Conservation (phyloP, 2,113 vertebrate species). For the Rousettus leschenaultii region DNA sequence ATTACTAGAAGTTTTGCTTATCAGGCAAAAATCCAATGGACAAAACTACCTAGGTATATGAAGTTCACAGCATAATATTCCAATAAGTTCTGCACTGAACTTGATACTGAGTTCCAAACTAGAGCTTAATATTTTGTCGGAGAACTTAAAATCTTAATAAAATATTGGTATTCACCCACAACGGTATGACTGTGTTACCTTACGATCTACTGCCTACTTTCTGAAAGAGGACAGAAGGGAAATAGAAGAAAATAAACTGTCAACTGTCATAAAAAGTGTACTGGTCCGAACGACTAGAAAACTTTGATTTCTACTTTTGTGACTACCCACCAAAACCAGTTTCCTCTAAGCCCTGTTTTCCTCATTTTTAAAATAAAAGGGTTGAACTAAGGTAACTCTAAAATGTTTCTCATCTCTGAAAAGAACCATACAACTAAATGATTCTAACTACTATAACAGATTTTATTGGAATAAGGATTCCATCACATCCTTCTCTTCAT, state of each 20-base stretch:
- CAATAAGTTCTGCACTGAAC: not conserved
- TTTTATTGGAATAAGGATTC: not conserved
- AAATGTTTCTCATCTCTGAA: not conserved
- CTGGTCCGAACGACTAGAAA: not conserved
- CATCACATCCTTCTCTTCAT: not conserved
- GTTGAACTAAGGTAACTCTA: not conserved
- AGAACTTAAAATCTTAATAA: constrained; percentile 17
- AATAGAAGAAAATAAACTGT: not conserved
- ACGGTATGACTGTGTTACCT: not conserved
- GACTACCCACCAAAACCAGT: not conserved
- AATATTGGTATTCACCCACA: not conserved
- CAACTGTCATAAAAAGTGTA: not conserved
- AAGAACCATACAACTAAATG: not conserved
- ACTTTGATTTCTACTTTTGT: constrained; percentile 24
- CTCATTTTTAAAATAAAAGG: constrained; percentile 28
- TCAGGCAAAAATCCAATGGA: not conserved
- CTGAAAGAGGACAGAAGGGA: not conserved
- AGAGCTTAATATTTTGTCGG: not conserved
- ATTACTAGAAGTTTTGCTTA: not conserved
- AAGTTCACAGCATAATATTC: not conserved
- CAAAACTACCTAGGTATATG: not conserved
- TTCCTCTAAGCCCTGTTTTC: not conserved
- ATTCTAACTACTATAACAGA: not conserved
- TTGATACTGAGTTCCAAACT: constrained; percentile 19
- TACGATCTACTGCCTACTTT: not conserved